Conservation (phyloP, 2,888 invertebrate genomes). For the Chrysomela aeneicollis region DNA sequence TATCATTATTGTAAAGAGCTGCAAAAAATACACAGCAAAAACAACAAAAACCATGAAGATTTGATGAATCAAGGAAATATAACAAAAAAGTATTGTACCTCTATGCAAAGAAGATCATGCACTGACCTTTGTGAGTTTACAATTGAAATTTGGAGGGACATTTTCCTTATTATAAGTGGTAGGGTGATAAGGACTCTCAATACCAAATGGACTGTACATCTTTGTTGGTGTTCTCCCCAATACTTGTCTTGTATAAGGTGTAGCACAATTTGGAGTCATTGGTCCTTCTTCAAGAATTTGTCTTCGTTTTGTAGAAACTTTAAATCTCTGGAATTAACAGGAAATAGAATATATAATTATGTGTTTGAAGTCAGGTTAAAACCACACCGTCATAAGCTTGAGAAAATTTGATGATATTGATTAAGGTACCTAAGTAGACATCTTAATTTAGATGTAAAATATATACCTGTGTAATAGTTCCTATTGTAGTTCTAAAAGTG, state of each 20-base stretch:
- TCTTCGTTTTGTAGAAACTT: conserved; percentile 65
- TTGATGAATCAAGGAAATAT: background rate
- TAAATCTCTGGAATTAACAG: conserved; percentile 61
- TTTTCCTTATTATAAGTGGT: conserved; percentile 50
- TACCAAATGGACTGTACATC: conserved; percentile 78
- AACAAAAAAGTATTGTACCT: background rate
- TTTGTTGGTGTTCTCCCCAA: conserved; percentile 75
- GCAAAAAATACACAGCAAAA: background rate
- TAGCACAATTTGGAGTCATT: conserved; percentile 61
- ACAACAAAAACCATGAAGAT: background rate
- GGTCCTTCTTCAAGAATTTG: conserved; percentile 66
- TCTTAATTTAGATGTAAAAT: conserved; percentile 5
- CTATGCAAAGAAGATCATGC: background rate
- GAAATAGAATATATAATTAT: no score
- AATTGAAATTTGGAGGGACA: conserved; percentile 32
- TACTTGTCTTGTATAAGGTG: conserved; percentile 63
- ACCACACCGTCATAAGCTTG: no score
- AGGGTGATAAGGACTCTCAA: conserved; percentile 70
- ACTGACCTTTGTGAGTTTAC: background rate
- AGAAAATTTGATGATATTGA: no score
- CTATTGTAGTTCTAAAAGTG: conserved; percentile 71
- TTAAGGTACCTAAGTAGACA: background rate
- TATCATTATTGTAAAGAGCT: background rate
- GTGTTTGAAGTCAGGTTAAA: no score
- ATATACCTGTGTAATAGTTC: conserved; percentile 75